Conservation (phyloP, 2,888 invertebrate species). For the Troglohyphantes excavatus region DNA sequence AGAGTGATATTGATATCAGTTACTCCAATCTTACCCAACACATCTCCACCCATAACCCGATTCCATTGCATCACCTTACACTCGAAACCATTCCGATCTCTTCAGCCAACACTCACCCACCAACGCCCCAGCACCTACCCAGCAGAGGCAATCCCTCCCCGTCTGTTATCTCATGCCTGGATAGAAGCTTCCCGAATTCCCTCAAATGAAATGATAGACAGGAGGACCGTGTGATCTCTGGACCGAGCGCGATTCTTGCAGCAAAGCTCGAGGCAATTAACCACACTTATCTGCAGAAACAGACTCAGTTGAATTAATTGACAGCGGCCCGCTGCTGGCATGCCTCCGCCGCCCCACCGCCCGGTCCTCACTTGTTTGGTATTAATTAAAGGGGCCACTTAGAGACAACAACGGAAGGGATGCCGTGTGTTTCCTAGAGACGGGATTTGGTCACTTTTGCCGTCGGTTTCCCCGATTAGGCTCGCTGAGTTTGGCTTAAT, state of each 20-base stretch:
- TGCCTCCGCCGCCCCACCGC: neutral
- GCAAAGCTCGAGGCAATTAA: slow-evolving; percentile 40
- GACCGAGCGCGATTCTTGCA: slow-evolving; percentile 40
- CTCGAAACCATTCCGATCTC: too few species aligned
- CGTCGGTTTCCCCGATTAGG: neutral
- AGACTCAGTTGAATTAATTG: slow-evolving; percentile 45
- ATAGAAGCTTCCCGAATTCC: neutral
- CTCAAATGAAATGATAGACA: slow-evolving; percentile 13
- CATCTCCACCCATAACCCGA: too few species aligned
- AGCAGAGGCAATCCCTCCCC: neutral
- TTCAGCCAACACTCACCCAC: too few species aligned
- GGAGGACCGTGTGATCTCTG: neutral
- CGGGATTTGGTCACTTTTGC: neutral
- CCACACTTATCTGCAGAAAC: slow-evolving; percentile 59
- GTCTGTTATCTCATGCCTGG: neutral
- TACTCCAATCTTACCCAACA: too few species aligned
- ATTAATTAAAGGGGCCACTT: slow-evolving; percentile 49
- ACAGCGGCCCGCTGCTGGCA: neutral
- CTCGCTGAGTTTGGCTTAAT: neutral
- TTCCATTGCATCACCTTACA: too few species aligned
- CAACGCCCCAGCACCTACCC: too few species aligned
- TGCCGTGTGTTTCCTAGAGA: neutral
- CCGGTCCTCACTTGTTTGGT: slow-evolving; percentile 38
- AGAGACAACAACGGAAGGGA: neutral
- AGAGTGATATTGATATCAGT: too few species aligned